Evolutionary conservation across 2,113 vertebrate species (phyloP), one percentile per base, ranked within the genome.

Genomic region (Rafetus swinhoei): DNA sequence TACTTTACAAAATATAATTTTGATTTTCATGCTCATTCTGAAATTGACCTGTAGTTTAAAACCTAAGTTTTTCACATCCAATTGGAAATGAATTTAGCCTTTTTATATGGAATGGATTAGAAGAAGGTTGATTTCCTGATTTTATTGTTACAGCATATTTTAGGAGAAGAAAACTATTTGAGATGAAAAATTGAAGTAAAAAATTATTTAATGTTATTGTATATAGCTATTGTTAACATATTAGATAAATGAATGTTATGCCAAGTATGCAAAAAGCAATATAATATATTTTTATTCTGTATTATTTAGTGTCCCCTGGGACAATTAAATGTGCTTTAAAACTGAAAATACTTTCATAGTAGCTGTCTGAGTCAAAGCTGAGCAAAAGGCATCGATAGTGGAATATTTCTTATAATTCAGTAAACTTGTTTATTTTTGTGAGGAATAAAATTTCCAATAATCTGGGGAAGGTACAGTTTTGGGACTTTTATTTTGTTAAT

Each of bases 231-330:
- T 15, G 2, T 50, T n/a, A 57, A 13, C 12, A 72, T 50, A 32
- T 21, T n/a, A 57, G 77, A 82, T 53, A 90, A 74, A 82, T 74
- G 18, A 95, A 87, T 59, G 21, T 82, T 95, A 93, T 90, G 12
- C 93, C 19, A 94, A 85, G 95, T 60, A 35, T 9, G 35, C 92
- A 94, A 89, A 45, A 97, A 91, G 86, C 27, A 60, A 21, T 52
- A 88, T 88, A 86, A 92, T 89, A 87, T 59, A 65, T 84, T 53
- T 50, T 5, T 45, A 60, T 86, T 81, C 82, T 92, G 15, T 79
- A 9, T 22, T 82, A 88, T 92, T 94, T 87, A 89, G 65, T 88
- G 60, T 86, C 19, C 9, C 83, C 57, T 83, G 62, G 7, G 3
- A 52, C 19, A 83, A 81, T 57, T 10, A 32, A 45, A 88, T 50